These are phyloP conservation scores for Equus przewalskii DNA, from an alignment of 2,113 vertebrate species.

Conservation along the genomic window DNA sequence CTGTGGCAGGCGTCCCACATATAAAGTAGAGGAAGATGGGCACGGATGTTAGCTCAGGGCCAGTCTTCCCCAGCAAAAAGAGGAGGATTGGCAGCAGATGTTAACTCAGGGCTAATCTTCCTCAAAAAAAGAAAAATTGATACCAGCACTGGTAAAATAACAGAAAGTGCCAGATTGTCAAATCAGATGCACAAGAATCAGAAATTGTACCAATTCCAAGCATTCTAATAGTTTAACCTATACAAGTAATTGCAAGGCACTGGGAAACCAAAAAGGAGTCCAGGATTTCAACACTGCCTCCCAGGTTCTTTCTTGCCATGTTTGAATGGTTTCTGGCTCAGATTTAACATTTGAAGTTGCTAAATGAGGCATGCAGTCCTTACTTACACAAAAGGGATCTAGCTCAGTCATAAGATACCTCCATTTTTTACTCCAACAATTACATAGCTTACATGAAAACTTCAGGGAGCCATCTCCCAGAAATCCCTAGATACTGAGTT, in stretches of 20 bases:
- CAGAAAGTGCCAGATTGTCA: not conserved
- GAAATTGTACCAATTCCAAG: not conserved
- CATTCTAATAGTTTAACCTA: not conserved
- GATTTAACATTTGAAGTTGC: not conserved
- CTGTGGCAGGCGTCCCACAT: no score
- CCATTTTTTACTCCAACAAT: not conserved
- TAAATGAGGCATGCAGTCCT: not conserved
- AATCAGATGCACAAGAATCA: not conserved
- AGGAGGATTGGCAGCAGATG: no score
- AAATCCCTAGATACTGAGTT: not conserved
- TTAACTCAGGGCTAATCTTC: no score
- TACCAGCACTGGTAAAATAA: not conserved
- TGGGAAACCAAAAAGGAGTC: no score
- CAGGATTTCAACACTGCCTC: fast-evolving
- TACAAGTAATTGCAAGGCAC: not conserved
- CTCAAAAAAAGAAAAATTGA: not conserved
- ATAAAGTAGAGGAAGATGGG: no score
- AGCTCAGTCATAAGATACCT: not conserved
- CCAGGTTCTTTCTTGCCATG: not conserved
- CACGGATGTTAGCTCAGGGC: no score
- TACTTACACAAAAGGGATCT: not conserved
- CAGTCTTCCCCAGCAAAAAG: no score
- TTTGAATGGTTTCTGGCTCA: not conserved
- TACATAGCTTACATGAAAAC: not conserved
- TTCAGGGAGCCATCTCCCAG: not conserved